Conservation (phyloP, 2,888 invertebrate genomes). For the Aleiodes alternator region DNA sequence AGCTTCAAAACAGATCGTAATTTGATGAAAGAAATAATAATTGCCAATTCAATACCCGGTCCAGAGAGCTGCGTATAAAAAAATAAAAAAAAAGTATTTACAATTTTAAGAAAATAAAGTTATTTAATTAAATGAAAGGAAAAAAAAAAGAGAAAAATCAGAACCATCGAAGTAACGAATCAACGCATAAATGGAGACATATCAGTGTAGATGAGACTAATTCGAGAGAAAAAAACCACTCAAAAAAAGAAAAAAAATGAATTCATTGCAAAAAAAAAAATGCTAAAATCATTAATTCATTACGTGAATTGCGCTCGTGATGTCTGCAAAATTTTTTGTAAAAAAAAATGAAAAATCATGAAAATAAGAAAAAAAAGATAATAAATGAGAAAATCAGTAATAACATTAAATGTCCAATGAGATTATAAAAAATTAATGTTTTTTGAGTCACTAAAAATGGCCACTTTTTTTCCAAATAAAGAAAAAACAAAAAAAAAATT, state of each 20-base stretch:
- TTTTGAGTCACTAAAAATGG: too few relatives aligned
- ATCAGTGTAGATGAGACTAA: conserved; percentile 63
- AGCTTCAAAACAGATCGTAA: conserved; percentile 74
- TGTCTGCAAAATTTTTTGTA: conserved; percentile 4
- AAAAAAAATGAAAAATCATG: too few relatives aligned
- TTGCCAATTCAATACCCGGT: conserved; percentile 90
- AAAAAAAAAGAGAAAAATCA: conserved; percentile 4
- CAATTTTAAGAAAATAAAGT: background rate
- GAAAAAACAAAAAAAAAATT: too few relatives aligned
- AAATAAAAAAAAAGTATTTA: conserved; percentile 65
- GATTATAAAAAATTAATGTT: too few relatives aligned
- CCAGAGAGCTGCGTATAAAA: conserved; percentile 91
- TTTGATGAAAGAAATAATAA: conserved; percentile 78
- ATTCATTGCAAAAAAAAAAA: conserved; percentile 29
- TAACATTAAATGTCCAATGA: too few relatives aligned
- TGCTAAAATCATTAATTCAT: conserved; percentile 11
- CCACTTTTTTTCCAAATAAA: too few relatives aligned
- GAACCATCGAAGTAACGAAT: conserved; percentile 21
- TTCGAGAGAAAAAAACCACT: conserved; percentile 39
- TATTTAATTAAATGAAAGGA: conserved; percentile 5
- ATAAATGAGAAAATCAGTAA: too few relatives aligned
- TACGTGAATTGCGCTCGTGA: background rate
- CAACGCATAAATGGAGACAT: conserved; percentile 57
- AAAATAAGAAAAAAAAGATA: too few relatives aligned
- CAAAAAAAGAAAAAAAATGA: conserved; percentile 29